These are phyloP conservation scores for Chironomus riparius DNA, from an alignment of 2,888 invertebrate genomes.

Conservation along the genomic window DNA sequence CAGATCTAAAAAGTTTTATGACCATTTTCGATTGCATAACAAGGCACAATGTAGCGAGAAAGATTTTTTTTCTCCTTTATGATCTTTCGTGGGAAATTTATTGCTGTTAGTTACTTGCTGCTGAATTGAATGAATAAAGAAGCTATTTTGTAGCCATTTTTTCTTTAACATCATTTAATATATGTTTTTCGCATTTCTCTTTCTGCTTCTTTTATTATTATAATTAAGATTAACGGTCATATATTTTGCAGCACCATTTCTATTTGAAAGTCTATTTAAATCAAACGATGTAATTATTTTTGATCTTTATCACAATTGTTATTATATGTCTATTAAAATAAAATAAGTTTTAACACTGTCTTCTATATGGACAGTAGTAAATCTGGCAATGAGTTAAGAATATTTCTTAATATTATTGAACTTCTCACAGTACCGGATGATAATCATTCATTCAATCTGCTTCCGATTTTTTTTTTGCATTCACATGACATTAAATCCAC, in stretches of 20 bases:
- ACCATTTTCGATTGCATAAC: conserved; percentile 18
- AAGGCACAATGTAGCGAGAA: conserved; percentile 11
- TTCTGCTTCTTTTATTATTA: neutral
- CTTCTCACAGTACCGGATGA: conserved; percentile 14
- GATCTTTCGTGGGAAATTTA: conserved; percentile 24
- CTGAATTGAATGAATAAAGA: conserved; percentile 20
- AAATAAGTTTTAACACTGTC: too few relatives aligned
- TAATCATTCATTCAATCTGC: conserved; percentile 9
- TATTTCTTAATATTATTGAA: neutral
- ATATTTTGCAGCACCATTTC: neutral
- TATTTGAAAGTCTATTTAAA: conserved; percentile 4
- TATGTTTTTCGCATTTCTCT: neutral
- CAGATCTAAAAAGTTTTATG: conserved; percentile 17
- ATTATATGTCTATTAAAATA: neutral
- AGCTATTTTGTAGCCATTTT: conserved; percentile 17
- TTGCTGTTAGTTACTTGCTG: conserved; percentile 15
- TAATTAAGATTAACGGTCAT: conserved; percentile 23
- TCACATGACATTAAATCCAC: conserved; percentile 5
- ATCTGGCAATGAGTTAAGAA: neutral
- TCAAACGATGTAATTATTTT: neutral
- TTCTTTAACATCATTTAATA: neutral
- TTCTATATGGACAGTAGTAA: too few relatives aligned
- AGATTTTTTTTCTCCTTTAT: conserved; percentile 17
- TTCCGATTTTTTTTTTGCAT: conserved; percentile 1
- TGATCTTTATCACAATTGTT: neutral